phyloP scores from a whole-genome alignment of 2,888 invertebrate species.

The Lithophane leautieri region DNA sequence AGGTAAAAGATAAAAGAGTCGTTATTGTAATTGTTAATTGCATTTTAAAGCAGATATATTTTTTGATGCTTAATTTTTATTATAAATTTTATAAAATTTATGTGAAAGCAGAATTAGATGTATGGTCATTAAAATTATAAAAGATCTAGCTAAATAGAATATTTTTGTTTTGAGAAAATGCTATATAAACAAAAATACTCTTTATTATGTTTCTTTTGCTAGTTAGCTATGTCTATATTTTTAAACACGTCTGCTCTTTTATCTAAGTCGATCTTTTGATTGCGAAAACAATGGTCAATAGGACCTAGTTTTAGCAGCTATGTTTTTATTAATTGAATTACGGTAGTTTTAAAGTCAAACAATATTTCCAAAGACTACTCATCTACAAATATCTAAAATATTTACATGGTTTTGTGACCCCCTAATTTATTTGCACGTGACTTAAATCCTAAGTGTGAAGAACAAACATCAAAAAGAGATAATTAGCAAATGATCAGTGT shows the following conservation, averaged over 20 bases:
- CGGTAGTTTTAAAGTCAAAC: conserved; percentile 35
- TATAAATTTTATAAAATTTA: not conserved
- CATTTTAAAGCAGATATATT: conserved; percentile 12
- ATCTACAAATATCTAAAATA: conserved; percentile 10
- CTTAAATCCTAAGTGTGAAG: conserved; percentile 6
- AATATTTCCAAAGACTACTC: not conserved
- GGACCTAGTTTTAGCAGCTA: not conserved
- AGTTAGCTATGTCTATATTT: not conserved
- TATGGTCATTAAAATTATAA: not conserved
- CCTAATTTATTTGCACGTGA: conserved; percentile 8
- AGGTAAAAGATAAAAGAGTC: conserved; percentile 34
- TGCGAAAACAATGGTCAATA: not conserved
- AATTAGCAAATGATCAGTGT: conserved; percentile 51
- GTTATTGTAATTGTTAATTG: conserved; percentile 20
- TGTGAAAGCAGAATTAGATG: not conserved
- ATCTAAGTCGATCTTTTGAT: conserved; percentile 3
- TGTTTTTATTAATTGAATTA: conserved; percentile 10
- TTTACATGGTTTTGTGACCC: conserved; percentile 15
- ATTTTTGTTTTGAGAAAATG: not conserved
- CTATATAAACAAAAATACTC: not conserved
- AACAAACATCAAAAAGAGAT: conserved; percentile 35
- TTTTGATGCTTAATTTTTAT: not conserved
- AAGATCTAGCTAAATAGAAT: accelerated
- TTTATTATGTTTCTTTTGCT: not conserved
- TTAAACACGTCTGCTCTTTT: not conserved